Conservation (phyloP, 2,888 invertebrate genomes). For the Chalcis sispes region DNA sequence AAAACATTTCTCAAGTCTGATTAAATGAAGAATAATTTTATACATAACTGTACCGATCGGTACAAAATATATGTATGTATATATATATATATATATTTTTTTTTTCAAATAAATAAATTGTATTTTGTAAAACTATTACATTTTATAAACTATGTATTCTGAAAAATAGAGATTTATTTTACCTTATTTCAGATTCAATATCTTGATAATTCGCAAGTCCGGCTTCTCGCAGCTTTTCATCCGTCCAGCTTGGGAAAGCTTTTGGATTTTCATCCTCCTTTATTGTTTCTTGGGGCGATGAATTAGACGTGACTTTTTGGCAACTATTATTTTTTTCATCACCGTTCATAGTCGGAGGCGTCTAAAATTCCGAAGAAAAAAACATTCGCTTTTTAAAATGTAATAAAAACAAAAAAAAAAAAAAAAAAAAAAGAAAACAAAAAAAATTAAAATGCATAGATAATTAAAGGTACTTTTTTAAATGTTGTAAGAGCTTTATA, state of each 20-base stretch:
- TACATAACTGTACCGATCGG: too few species aligned
- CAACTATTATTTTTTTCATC: slow-evolving; percentile 34
- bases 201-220: slow-evolving; percentile 64
- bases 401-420: too few species aligned
- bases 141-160: neutral
- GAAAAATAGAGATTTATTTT: slow-evolving; percentile 10
- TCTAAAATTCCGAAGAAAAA: slow-evolving; percentile 24
- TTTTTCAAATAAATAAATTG: neutral
- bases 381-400: neutral
- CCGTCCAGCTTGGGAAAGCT: slow-evolving; percentile 69
- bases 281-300: slow-evolving; percentile 28
- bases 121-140: neutral
- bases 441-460: too few species aligned
- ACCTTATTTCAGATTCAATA: slow-evolving; percentile 64
- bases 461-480: too few species aligned
- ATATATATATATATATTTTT: too few species aligned
- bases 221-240: slow-evolving; percentile 64
- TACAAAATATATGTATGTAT: too few species aligned
- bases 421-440: too few species aligned
- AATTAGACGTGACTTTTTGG: slow-evolving; percentile 47
- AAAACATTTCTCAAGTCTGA: too few species aligned
- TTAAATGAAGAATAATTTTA: too few species aligned
- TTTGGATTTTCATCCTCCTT: slow-evolving; percentile 58
- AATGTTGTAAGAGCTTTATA: too few species aligned
- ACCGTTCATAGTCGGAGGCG: slow-evolving; percentile 24